phyloP scores from a whole-genome alignment of 1,140 invertebrate species.

The Drosophila kepulauana region DNA sequence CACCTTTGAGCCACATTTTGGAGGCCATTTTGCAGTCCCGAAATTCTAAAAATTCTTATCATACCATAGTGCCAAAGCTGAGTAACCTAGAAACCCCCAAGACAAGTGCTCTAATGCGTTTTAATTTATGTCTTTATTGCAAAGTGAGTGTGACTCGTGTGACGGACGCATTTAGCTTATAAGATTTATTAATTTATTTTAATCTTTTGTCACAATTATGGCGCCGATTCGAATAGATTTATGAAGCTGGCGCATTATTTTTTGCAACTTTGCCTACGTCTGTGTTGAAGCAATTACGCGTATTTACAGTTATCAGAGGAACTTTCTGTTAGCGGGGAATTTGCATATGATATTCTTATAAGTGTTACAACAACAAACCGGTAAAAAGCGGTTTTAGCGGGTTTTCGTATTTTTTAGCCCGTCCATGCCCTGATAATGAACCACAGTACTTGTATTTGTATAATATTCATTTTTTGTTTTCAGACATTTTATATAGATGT shows the following conservation, averaged over 20 bases:
- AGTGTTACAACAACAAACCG: conserved; percentile 41
- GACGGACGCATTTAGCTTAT: conserved; percentile 8
- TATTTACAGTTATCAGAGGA: conserved; percentile 6
- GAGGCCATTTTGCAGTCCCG: conserved; percentile 19
- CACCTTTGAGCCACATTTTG: conserved; percentile 10
- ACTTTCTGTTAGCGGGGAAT: conserved; percentile 28
- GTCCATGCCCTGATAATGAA: conserved; percentile 46
- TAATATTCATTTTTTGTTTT: conserved; percentile 38
- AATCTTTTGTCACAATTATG: conserved; percentile 74
- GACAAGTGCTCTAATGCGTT: conserved; percentile 47
- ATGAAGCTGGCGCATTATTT: conserved; percentile 29
- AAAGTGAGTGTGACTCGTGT: conserved; percentile 20
- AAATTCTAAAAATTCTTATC: conserved; percentile 28
- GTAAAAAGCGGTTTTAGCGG: conserved; percentile 58
- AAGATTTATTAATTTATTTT: conserved; percentile 75
- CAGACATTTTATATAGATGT: conserved; percentile 1
- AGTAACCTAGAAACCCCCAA: conserved; percentile 35
- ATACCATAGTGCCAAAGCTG: conserved; percentile 32
- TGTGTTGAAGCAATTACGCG: background rate
- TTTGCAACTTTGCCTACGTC: conserved; percentile 20
- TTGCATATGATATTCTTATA: conserved; percentile 42
- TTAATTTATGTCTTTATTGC: conserved; percentile 64
- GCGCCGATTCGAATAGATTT: conserved; percentile 59
- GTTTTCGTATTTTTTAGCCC: conserved; percentile 44
- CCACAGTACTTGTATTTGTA: conserved; percentile 28